Evolutionary conservation across 2,888 invertebrate genomes (phyloP).

Genomic region (Lithophane socia): DNA sequence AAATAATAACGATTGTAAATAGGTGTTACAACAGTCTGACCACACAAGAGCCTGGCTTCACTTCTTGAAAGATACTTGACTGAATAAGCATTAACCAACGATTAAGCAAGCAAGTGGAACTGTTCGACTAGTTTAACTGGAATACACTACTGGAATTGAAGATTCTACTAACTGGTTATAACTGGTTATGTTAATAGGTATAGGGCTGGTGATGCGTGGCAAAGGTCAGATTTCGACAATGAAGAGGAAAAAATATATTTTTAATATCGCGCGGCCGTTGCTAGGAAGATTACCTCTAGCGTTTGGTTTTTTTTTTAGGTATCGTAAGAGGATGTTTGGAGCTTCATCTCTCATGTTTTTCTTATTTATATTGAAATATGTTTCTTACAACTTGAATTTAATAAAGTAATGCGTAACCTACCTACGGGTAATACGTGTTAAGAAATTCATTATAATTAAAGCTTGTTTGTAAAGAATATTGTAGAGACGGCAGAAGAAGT

Average conservation of each 20-base stretch:
- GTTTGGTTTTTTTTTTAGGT: conserved; percentile 13
- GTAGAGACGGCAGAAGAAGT: not conserved
- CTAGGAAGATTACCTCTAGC: conserved; percentile 10
- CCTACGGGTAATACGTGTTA: not conserved
- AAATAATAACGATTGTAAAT: conserved; percentile 32
- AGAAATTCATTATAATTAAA: not conserved
- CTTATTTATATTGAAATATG: conserved; percentile 2
- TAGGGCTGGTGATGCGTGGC: conserved; percentile 54
- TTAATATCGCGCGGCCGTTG: conserved; percentile 14
- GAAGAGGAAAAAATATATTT: conserved; percentile 38
- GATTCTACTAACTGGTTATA: conserved; percentile 70
- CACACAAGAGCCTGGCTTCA: conserved; percentile 34
- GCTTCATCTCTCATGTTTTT: not conserved
- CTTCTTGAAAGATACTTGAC: conserved; percentile 48
- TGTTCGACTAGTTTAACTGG: conserved; percentile 46
- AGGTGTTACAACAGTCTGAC: conserved; percentile 31
- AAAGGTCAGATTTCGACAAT: conserved; percentile 68
- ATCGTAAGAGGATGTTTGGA: not conserved
- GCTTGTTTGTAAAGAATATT: not conserved
- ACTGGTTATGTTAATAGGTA: conserved; percentile 75
- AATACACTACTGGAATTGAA: conserved; percentile 58
- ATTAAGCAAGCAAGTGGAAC: conserved; percentile 44
- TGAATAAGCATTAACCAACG: conserved; percentile 44
- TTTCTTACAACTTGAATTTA: not conserved
- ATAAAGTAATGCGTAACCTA: not conserved